Percentiles rank a stretch among this genome's conserved stretches.
Evolutionary conservation across 1,140 invertebrate genomes (phyloP).

Genomic region (Saccostrea cuccullata): DNA sequence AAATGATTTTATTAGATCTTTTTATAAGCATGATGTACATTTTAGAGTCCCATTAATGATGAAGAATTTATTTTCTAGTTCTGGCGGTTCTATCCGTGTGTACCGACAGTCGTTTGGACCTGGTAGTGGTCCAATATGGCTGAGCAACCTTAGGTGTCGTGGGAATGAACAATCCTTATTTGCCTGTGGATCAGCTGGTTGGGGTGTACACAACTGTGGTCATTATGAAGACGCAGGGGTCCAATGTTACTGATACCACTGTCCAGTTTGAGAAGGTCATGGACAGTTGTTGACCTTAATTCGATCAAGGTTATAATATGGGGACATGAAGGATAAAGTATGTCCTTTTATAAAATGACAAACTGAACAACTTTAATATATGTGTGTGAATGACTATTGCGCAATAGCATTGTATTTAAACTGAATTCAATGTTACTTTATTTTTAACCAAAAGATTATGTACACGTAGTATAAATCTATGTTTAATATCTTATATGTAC

Average conservation of each 20-base stretch:
- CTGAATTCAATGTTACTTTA: no score
- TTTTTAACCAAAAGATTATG: no score
- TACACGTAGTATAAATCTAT: no score
- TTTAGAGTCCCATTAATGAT: no score
- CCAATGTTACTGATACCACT: background rate
- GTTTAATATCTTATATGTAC: no score
- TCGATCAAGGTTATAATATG: background rate
- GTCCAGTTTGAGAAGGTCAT: background rate
- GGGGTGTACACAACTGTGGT: slow-evolving; percentile 87
- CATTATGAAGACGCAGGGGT: slow-evolving; percentile 89
- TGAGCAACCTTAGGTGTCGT: slow-evolving; percentile 92
- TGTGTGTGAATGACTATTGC: no score
- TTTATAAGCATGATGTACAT: no score
- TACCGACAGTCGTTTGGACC: slow-evolving; percentile 50
- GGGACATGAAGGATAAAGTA: background rate
- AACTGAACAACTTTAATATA: no score
- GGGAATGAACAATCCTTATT: slow-evolving; percentile 87
- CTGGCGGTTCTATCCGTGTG: slow-evolving; percentile 47
- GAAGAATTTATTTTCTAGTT: slow-evolving; percentile 2
- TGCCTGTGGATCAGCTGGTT: slow-evolving; percentile 88
- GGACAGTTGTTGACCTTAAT: background rate
- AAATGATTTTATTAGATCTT: no score
- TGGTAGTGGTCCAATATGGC: slow-evolving; percentile 82
- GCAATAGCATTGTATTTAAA: no score
- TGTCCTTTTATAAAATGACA: background rate